These are phyloP conservation scores for Glareola pratincola DNA, from an alignment of 2,113 vertebrate genomes.

Conservation along the genomic window DNA sequence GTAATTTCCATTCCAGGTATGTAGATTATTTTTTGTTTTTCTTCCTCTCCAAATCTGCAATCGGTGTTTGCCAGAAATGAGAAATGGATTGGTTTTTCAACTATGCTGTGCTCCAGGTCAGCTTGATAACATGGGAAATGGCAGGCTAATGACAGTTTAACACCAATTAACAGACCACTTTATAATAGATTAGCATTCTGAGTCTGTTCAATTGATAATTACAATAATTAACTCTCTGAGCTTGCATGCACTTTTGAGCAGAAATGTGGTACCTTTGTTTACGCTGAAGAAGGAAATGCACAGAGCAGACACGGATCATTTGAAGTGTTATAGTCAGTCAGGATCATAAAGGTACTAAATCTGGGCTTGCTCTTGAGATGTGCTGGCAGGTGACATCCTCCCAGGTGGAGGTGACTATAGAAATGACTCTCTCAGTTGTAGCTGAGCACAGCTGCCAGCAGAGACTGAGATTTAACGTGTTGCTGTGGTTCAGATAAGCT, in stretches of 20 bases:
- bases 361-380: neutral
- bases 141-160: constrained; percentile 57
- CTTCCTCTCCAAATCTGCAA: neutral
- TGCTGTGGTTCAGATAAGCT: neutral
- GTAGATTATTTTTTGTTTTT: neutral
- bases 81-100: neutral
- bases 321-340: neutral
- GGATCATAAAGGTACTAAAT: neutral
- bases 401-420: neutral
- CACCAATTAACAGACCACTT: constrained; percentile 57
- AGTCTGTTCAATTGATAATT: constrained; percentile 53
- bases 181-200: constrained; percentile 42
- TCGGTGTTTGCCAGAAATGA: neutral
- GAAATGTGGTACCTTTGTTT: constrained; percentile 4
- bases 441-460: neutral
- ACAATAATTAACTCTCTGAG: constrained; percentile 56
- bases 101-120: constrained; percentile 4
- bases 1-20: neutral
- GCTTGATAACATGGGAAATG: neutral
- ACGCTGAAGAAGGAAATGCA: neutral
- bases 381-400: neutral
- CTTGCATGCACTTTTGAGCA: neutral
- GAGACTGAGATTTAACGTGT: neutral
- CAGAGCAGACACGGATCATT: neutral
- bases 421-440: neutral